These are phyloP conservation scores for Carcharodon carcharias DNA, from an alignment of 2,797 vertebrate species.

Conservation along the genomic window DNA sequence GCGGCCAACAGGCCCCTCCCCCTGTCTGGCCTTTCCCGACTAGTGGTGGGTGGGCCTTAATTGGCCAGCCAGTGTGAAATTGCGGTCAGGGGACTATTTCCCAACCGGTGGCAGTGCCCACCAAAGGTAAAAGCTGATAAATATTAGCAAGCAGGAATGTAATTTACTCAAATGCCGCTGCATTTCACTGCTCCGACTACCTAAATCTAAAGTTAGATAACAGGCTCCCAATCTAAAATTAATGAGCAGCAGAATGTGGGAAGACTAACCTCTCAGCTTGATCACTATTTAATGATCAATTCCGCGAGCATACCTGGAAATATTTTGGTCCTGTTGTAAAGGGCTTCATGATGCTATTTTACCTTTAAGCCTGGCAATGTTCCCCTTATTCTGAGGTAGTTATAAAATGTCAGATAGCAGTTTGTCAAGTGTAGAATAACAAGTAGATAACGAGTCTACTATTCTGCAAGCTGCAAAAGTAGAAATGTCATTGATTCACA, in stretches of 20 bases:
- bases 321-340: neutral
- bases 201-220: neutral
- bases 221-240: constrained; percentile 18
- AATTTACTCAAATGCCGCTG: neutral
- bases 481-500: neutral
- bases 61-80: no score
- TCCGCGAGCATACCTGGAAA: neutral
- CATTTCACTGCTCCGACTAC: neutral
- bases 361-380: neutral
- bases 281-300: neutral
- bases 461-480: neutral
- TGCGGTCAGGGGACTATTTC: no score
- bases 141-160: neutral
- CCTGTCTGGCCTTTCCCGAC: no score
- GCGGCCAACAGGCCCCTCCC: no score
- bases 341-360: neutral
- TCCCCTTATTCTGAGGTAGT: neutral
- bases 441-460: neutral
- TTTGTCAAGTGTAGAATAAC: constrained; percentile 6
- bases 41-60: no score
- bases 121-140: neutral
- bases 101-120: no score
- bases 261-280: constrained; percentile 15
- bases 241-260: constrained; percentile 19
- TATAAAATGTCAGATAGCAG: no score